A percentile compares a stretch with the other conserved stretches of the same genome.
phyloP scores from a whole-genome alignment of 2,888 invertebrate genomes.

The Tenthredo livida region DNA sequence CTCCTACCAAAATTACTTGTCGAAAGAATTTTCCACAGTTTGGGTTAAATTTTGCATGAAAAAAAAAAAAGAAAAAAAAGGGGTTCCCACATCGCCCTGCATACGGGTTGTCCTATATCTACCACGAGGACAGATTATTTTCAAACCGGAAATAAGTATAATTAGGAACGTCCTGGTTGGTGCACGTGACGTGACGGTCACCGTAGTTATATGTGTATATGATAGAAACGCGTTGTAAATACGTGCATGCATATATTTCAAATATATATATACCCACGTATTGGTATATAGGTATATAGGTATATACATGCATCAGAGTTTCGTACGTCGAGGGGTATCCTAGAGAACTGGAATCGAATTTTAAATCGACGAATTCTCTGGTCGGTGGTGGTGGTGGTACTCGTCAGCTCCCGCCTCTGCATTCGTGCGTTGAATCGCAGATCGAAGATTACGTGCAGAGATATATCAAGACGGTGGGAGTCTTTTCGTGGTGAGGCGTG shows the following conservation, averaged over 20 bases:
- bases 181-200: background rate
- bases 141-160: background rate
- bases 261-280: background rate
- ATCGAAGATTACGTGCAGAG: conserved; percentile 51
- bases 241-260: background rate
- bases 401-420: conserved; percentile 43
- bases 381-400: conserved; percentile 18
- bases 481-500: conserved; percentile 23
- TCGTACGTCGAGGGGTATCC: background rate
- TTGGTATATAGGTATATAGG: background rate
- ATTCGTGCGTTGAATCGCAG: conserved; percentile 51
- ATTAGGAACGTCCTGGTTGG: background rate
- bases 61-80: background rate
- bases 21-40: background rate
- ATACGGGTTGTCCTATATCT: background rate
- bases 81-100: background rate
- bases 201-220: background rate
- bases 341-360: conserved; percentile 36
- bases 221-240: background rate
- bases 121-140: background rate
- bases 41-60: background rate
- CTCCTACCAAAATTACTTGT: background rate
- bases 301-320: background rate
- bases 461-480: conserved; percentile 46
- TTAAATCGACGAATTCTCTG: conserved; percentile 48